Conservation (phyloP, 2,888 invertebrate genomes). For the Stegana nigrithorax region DNA sequence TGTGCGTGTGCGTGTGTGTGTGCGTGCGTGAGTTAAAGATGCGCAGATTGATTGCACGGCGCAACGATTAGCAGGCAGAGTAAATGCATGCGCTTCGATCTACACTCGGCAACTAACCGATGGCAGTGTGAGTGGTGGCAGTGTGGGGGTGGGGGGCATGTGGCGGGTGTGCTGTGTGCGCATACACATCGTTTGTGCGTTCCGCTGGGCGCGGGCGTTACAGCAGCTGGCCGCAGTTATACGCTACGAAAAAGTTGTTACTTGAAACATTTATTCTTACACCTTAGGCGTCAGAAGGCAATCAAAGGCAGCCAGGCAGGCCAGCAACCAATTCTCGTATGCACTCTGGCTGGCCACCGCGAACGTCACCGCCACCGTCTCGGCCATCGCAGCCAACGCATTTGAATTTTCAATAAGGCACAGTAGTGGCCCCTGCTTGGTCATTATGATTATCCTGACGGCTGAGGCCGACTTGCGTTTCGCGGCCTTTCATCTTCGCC, state of each 20-base stretch:
- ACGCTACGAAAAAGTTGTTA: slow-evolving; percentile 53
- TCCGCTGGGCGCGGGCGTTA: slow-evolving; percentile 8
- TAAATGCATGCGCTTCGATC: neutral
- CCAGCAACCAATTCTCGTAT: too few relatives aligned
- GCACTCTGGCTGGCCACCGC: too few relatives aligned
- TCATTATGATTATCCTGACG: neutral
- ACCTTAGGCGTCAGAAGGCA: slow-evolving; percentile 52
- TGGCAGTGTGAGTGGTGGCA: too few relatives aligned
- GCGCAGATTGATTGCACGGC: slow-evolving; percentile 44
- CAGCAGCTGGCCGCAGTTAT: neutral
- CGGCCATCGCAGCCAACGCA: too few relatives aligned
- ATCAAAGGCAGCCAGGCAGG: slow-evolving; percentile 20
- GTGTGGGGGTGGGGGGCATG: too few relatives aligned
- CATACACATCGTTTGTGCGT: neutral
- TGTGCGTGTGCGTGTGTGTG: neutral
- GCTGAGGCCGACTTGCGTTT: slow-evolving; percentile 19
- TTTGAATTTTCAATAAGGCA: slow-evolving; percentile 63
- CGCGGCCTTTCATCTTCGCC: slow-evolving; percentile 50
- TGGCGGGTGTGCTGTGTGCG: too few relatives aligned
- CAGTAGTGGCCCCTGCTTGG: slow-evolving; percentile 11
- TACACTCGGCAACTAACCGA: too few relatives aligned
- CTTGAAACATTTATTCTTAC: slow-evolving; percentile 62
- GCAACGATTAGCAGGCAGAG: slow-evolving; percentile 21
- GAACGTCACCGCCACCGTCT: too few relatives aligned
- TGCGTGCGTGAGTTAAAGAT: slow-evolving; percentile 35